Percentiles rank a stretch among this genome's conserved stretches.
Evolutionary conservation across 2,888 invertebrate genomes (phyloP).

Genomic region (Lottia gigantea): DNA sequence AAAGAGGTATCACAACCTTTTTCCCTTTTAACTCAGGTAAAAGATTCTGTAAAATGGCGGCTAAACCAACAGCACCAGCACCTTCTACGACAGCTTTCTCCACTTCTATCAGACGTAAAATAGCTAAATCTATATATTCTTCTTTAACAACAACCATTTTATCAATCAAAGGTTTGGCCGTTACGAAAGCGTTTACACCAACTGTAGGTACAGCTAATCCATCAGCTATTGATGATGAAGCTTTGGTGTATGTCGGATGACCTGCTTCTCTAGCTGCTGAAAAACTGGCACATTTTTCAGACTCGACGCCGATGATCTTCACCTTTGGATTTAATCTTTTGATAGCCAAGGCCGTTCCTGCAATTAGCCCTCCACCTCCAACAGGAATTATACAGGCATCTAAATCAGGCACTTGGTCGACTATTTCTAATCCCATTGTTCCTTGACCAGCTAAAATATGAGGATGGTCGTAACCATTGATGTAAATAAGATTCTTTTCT

Average conservation of each 20-base stretch:
- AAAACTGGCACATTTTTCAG: conserved; percentile 91
- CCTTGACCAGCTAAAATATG: conserved; percentile 96
- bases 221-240: conserved; percentile 84
- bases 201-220: conserved; percentile 87
- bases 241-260: conserved; percentile 77
- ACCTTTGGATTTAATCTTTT: conserved; percentile 86
- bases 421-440: conserved; percentile 90
- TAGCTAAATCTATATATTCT: conserved; percentile 85
- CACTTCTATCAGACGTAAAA: conserved; percentile 81
- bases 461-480: conserved; percentile 97
- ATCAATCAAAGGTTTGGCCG: conserved; percentile 80
- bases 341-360: conserved; percentile 89
- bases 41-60: conserved; percentile 84
- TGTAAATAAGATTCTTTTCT: conserved; percentile 80
- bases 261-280: conserved; percentile 78
- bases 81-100: conserved; percentile 93
- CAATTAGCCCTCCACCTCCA: conserved; percentile 93
- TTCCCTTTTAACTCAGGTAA: conserved; percentile 84
- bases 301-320: conserved; percentile 90
- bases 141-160: conserved; percentile 78
- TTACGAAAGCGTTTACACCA: conserved; percentile 85
- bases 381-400: conserved; percentile 93
- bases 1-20: conserved; percentile 86
- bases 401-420: conserved; percentile 87
- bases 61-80: conserved; percentile 86